Base-by-base conservation (phyloP, 2,888 invertebrate genomes). In the Ichneumoninae sp. region DNA sequence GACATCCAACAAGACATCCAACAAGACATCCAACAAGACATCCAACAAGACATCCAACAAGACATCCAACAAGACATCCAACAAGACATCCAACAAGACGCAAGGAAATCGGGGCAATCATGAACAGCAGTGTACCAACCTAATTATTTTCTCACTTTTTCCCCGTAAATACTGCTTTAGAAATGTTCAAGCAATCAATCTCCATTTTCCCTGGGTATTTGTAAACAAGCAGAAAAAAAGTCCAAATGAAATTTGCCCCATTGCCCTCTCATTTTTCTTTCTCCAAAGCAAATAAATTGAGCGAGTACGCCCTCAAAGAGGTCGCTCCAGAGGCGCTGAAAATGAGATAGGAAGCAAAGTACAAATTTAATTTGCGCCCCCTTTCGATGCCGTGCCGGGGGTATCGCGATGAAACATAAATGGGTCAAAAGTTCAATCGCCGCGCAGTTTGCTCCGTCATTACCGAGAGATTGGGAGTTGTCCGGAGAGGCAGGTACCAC, bases 401-500 rank as follows among this genome's bases (percentile, higher is more conserved):
- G 22, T 26, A 57, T 57, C 26, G 57, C 26, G 26, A 57, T 57
- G 26, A 26, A 8, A 26, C 10, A 44, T 44, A 57, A 57, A 57
- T 57, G 57, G 57, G 57, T 57, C 57, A 57, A 57, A 57, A 57
- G 57, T 57, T 57, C 57, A 57, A 13, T 57, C 26, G 26, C 57
- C 3, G 26, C 13, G 10, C 57, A 8, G 26, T 22, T 57, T 26
- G 26, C 57, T 57, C 57, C 57, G 26, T 57, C 57, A 57, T 57
- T 57, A 13, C 22, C 26, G 22, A 57, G 26, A 57, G 57, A 57
- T 57, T 26, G 22, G 5, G 22, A 22, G 3, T 57, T 26, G 10
- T 26, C 10, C 26, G 10, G 10, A 8, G 22, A 26, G 57, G 26
- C 22, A 8, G 26, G 26, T 57, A 3, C 22, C 8, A 57, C 57